Percentiles rank a stretch among this genome's conserved stretches.
phyloP scores from a whole-genome alignment of 2,113 vertebrate species.

The Apodemus speciosus region DNA sequence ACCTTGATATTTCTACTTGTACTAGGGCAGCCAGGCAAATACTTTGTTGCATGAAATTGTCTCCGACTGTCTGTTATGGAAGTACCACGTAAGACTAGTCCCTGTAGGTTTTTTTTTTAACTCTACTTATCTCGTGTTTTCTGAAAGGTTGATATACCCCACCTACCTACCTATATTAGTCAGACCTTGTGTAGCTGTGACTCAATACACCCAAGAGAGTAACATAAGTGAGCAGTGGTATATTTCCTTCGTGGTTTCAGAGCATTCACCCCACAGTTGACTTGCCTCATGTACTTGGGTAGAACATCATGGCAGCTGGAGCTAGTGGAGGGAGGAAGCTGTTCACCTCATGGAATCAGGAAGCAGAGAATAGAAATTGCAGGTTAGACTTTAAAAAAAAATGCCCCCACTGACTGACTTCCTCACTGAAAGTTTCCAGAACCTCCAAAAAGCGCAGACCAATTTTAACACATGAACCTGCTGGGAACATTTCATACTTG shows the following conservation, averaged over 20 bases:
- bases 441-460: not conserved
- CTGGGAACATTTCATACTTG: not conserved
- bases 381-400: not conserved
- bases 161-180: not conserved
- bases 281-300: not conserved
- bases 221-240: not conserved
- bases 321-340: not conserved
- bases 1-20: not conserved
- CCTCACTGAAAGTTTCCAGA: not conserved
- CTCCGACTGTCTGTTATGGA: not conserved
- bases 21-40: not conserved
- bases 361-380: not conserved
- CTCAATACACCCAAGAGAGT: not conserved
- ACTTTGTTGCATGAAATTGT: not conserved
- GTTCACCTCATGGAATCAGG: not conserved
- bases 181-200: not conserved
- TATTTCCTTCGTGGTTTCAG: not conserved
- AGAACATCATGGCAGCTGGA: not conserved
- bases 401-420: not conserved
- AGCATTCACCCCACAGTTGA: not conserved
- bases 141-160: not conserved
- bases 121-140: not conserved
- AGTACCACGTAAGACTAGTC: not conserved
- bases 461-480: not conserved
- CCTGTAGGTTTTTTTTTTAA: not conserved